Conservation (phyloP, 1,140 invertebrate genomes). For the Rhysida immarginata region DNA sequence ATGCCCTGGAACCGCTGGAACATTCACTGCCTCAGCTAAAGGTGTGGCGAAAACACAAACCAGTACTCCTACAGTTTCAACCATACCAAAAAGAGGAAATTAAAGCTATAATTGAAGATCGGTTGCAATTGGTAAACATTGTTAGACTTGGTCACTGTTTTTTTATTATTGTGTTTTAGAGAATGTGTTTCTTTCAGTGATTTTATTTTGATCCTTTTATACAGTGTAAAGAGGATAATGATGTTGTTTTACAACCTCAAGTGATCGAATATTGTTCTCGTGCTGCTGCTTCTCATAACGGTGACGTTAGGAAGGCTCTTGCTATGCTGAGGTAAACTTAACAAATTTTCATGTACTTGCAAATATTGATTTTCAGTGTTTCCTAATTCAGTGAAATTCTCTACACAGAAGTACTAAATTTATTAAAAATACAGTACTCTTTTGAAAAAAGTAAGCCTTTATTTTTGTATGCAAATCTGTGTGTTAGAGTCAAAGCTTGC, state of each 20-base stretch:
- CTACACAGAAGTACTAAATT: no score
- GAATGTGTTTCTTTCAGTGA: no score
- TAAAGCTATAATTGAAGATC: slow-evolving; percentile 59
- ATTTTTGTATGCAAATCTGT: no score
- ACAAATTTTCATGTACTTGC: no score
- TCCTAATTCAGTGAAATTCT: no score
- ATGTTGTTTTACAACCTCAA: slow-evolving; percentile 51
- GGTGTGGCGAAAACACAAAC: background rate
- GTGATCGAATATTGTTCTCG: slow-evolving; percentile 77
- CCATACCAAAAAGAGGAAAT: slow-evolving; percentile 85
- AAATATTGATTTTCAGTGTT: no score
- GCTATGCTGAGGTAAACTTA: slow-evolving; percentile 34
- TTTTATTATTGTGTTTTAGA: no score
- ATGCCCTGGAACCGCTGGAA: slow-evolving; percentile 88
- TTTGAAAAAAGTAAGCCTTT: no score
- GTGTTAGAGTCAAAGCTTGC: no score
- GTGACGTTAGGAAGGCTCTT: slow-evolving; percentile 81
- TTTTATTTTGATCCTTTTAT: slow-evolving; percentile 9
- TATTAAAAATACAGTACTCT: no score
- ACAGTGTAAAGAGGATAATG: slow-evolving; percentile 29
- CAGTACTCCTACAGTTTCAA: slow-evolving; percentile 56
- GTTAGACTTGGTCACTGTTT: no score
- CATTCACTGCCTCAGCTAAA: slow-evolving; percentile 64
- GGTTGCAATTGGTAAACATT: slow-evolving; percentile 51
- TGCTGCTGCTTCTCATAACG: slow-evolving; percentile 88